These are phyloP conservation scores for Australoheros scitulus DNA, from an alignment of 2,113 vertebrate genomes.

Conservation along the genomic window DNA sequence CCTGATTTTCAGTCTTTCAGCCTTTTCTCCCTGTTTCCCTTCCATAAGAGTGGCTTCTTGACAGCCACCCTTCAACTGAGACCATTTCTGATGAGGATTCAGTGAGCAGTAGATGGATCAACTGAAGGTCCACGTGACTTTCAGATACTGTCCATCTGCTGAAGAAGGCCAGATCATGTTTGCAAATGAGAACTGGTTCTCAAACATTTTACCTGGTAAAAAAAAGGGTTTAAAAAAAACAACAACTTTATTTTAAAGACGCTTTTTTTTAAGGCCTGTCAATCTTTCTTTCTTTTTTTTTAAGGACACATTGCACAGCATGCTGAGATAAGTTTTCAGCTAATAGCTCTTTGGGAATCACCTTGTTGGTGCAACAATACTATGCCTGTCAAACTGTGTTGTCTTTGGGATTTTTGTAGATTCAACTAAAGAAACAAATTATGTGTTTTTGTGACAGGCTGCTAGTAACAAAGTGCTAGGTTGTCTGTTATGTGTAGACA, in stretches of 20 bases:
- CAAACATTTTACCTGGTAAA: too few relatives aligned
- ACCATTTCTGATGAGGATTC: too few relatives aligned
- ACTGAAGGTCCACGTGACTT: not conserved
- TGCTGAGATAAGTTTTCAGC: not conserved
- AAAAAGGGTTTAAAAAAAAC: too few relatives aligned
- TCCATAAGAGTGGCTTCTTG: not conserved
- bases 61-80: not conserved
- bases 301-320: not conserved
- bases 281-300: not conserved
- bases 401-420: not conserved
- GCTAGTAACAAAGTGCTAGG: not conserved
- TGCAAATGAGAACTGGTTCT: too few relatives aligned
- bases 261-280: not conserved
- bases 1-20: not conserved
- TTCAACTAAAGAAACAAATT: not conserved
- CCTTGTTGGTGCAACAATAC: not conserved
- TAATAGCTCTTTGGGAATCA: not conserved
- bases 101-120: too few relatives aligned
- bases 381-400: not conserved
- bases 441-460: not conserved
- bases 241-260: not conserved
- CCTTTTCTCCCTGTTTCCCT: not conserved
- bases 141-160: not conserved
- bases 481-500: not conserved
- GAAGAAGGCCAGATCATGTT: not conserved